Percentiles rank a stretch among this genome's conserved stretches.
Evolutionary conservation across 2,888 invertebrate species (phyloP).

Genomic region (Podotricha telesiphe): DNA sequence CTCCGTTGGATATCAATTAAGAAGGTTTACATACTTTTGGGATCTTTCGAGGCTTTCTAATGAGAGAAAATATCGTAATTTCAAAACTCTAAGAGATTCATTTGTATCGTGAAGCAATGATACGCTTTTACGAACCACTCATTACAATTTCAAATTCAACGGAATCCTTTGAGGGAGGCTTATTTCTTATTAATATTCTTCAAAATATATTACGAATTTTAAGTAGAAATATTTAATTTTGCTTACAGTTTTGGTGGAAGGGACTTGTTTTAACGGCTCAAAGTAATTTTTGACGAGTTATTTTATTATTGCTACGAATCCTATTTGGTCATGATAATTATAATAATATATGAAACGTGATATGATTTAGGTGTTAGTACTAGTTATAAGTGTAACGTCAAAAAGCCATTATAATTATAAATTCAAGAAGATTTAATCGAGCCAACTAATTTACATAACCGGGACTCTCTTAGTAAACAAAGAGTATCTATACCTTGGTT

Average conservation of each 20-base stretch:
- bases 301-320: too few species aligned
- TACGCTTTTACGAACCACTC: constrained; percentile 27
- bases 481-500: too few species aligned
- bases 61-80: constrained; percentile 6
- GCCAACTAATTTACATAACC: too few species aligned
- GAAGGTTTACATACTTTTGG: not conserved
- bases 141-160: constrained; percentile 47
- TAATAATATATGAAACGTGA: too few species aligned
- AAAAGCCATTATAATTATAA: too few species aligned
- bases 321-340: too few species aligned
- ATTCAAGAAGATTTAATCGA: too few species aligned
- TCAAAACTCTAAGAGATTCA: constrained; percentile 22
- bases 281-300: too few species aligned
- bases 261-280: too few species aligned
- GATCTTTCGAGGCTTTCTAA: not conserved
- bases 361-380: too few species aligned
- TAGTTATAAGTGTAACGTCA: too few species aligned
- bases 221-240: constrained; percentile 5
- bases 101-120: constrained; percentile 30
- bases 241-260: not conserved
- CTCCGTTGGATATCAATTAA: not conserved
- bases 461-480: too few species aligned
- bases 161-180: constrained; percentile 40
- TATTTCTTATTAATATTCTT: constrained; percentile 38
- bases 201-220: constrained; percentile 30